Conservation (phyloP, 1,140 invertebrate genomes). For the Camponotus vicinus region DNA sequence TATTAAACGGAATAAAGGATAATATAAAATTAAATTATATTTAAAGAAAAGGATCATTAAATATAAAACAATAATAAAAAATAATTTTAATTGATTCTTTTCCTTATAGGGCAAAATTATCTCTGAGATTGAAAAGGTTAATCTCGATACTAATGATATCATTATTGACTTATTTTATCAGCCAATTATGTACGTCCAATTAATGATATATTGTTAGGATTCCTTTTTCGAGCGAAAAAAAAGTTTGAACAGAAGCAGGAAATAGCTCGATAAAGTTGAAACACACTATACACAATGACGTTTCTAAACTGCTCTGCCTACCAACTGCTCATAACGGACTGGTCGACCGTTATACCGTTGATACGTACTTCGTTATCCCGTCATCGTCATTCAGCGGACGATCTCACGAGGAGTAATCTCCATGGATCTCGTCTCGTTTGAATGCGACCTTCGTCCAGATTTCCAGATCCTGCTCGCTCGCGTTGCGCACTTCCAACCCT, state of each 20-base stretch:
- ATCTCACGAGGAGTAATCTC: constrained; percentile 30
- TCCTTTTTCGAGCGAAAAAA: not conserved
- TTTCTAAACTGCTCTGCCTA: constrained; percentile 16
- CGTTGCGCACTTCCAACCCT: constrained; percentile 13
- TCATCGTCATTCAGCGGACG: constrained; percentile 41
- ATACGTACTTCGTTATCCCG: constrained; percentile 43
- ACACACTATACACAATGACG: not conserved
- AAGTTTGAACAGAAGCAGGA: not conserved
- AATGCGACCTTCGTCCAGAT: not conserved
- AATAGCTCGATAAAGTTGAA: constrained; percentile 5
- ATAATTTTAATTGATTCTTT: not conserved
- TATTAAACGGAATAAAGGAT: not conserved
- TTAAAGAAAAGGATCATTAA: not conserved
- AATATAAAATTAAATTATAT: not conserved
- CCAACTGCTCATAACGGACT: constrained; percentile 61
- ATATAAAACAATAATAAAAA: not conserved
- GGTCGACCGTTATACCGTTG: constrained; percentile 49
- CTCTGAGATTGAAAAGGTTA: not conserved
- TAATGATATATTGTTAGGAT: not conserved
- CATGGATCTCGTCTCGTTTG: constrained; percentile 5
- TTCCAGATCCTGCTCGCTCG: constrained; percentile 2
- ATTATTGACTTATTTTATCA: not conserved
- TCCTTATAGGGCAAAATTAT: not conserved
- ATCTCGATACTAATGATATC: not conserved
- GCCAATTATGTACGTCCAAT: not conserved